These are phyloP conservation scores for Chaetogeoica ovagalla DNA, from an alignment of 2,888 invertebrate species.

Conservation along the genomic window DNA sequence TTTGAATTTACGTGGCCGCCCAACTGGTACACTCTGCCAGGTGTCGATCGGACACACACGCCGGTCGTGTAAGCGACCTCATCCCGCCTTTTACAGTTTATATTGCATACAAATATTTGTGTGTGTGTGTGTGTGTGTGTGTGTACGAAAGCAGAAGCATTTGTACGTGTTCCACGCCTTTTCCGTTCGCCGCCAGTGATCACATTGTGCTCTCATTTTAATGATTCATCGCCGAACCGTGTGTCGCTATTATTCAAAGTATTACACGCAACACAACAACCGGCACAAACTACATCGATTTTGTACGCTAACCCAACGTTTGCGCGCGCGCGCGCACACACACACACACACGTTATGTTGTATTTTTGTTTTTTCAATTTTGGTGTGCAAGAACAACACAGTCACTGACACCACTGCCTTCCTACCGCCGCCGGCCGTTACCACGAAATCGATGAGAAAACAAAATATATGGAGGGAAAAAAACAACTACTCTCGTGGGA, in stretches of 20 bases:
- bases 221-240: conserved; percentile 28
- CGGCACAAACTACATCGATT: background rate
- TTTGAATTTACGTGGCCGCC: too few species aligned
- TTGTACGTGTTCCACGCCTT: background rate
- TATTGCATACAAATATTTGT: too few species aligned
- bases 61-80: too few species aligned
- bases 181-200: background rate
- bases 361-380: conserved; percentile 16
- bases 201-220: conserved; percentile 1
- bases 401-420: background rate
- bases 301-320: too few species aligned
- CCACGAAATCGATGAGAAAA: background rate
- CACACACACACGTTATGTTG: background rate
- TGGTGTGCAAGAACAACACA: background rate
- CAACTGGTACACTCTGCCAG: too few species aligned
- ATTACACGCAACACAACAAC: background rate
- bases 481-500: conserved; percentile 11
- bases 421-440: background rate
- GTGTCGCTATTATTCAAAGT: conserved; percentile 29
- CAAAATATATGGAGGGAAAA: background rate
- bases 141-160: background rate
- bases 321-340: too few species aligned
- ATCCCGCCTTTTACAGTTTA: too few species aligned
- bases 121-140: background rate
- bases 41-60: too few species aligned